These are phyloP conservation scores for Nibea coibor DNA, from an alignment of 2,113 vertebrate species.

Conservation along the genomic window DNA sequence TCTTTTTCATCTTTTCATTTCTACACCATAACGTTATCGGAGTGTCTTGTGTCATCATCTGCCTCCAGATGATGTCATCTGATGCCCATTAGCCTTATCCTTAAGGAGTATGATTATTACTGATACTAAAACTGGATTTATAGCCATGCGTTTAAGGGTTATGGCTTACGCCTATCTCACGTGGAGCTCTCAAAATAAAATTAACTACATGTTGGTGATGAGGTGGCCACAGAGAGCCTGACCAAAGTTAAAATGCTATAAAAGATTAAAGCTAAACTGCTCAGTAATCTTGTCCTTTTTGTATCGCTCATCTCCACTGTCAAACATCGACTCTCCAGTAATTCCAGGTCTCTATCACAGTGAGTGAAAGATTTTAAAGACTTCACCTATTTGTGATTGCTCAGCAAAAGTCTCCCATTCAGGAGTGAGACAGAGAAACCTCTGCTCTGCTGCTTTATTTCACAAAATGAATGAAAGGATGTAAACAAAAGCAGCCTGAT, in stretches of 20 bases:
- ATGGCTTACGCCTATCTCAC: neutral
- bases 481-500: neutral
- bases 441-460: neutral
- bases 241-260: neutral
- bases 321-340: neutral
- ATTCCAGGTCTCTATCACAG: neutral
- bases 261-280: neutral
- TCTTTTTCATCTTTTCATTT: slow-evolving; percentile 30
- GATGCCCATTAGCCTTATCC: neutral
- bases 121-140: neutral
- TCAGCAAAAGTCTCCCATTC: neutral
- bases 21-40: neutral
- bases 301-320: neutral
- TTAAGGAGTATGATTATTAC: neutral
- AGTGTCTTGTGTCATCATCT: neutral
- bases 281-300: neutral
- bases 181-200: neutral
- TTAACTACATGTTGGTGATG: neutral
- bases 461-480: neutral
- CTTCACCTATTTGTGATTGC: neutral
- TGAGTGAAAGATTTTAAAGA: slow-evolving; percentile 9
- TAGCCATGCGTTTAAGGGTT: neutral
- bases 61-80: neutral
- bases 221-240: neutral
- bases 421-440: neutral